Evolutionary conservation across 1,140 invertebrate species (phyloP), one percentile per base, ranked within the genome.

Genomic region (Caerostris extrusa): DNA sequence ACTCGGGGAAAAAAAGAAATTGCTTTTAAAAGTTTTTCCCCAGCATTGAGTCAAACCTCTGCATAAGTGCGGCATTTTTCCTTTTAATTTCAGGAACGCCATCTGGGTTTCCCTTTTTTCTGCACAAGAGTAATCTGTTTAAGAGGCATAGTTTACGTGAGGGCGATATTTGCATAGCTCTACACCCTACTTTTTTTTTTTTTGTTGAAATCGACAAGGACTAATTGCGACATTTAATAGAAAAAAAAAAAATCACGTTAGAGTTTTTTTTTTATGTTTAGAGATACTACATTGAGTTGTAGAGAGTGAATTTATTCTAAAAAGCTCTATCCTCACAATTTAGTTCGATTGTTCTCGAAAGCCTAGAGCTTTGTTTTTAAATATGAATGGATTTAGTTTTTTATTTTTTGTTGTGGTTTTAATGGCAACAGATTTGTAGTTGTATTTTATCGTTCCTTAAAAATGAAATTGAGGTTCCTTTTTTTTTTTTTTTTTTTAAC

Each of bases 21-120:
- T 34, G 34, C 34, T 34, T n/a, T n/a, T 34, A 2, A 34, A 34
- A 34, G 34, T 34, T 34, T 10, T 55, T 81, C 14, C 34, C 19
- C 53, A 10, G 6, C 50, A 19, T 14, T 7, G 17, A 58, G 17
- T 56, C 8, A 85, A 85, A 57, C 82, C n/a, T 57, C 57, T 57
- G 19, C 55, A 85, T 55, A 58, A 85, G 17, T 85, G 82, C 6
- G 57, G 57, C 34, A 57, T 85, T 85, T 85, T 85, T 34, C 55
- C 82, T 58, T 85, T 85, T 85, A 85, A 85, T 85, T 85, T 85
- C 57, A 17, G 3, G 17, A 85, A 85, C 57, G 57, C 82, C 82
- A 85, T 56, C 82, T 85, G 82, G 82, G 82, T 85, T 85, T 85
- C 57, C 82, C 8, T 55, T 58, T n/a, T 85, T 85, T 57, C 57